These are phyloP conservation scores for Folsomia manolachei DNA, from an alignment of 2,888 invertebrate species.

Conservation along the genomic window DNA sequence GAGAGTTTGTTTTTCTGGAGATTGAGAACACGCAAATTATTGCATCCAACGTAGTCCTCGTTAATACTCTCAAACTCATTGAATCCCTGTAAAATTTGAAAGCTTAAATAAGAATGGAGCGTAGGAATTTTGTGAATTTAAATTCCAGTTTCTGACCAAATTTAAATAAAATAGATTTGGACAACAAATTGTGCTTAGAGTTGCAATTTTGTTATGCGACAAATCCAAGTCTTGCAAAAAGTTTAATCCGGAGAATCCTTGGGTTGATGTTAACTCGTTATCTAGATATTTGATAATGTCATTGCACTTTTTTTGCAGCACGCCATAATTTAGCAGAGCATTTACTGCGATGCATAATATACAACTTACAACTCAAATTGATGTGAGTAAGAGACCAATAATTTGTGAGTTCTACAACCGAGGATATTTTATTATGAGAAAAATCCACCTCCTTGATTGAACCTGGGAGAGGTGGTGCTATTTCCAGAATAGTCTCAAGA, in stretches of 20 bases:
- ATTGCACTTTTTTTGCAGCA: background rate
- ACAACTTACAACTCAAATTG: constrained; percentile 34
- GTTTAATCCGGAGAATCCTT: constrained; percentile 13
- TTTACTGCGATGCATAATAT: no score
- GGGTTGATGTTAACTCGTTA: constrained; percentile 21
- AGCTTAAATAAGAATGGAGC: background rate
- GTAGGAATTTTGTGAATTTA: background rate
- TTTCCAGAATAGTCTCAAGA: constrained; percentile 29
- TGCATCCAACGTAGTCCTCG: constrained; percentile 2
- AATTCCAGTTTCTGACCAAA: constrained; percentile 15
- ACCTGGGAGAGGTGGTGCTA: constrained; percentile 18
- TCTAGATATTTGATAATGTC: constrained; percentile 9
- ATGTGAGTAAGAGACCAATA: constrained; percentile 33
- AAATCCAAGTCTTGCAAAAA: constrained; percentile 25
- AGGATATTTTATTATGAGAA: constrained; percentile 29
- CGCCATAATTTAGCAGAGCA: background rate
- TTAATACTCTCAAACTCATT: constrained; percentile 7
- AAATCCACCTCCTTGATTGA: constrained; percentile 28
- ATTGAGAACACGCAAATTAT: constrained; percentile 22
- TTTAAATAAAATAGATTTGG: constrained; percentile 20
- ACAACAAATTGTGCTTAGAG: constrained; percentile 16
- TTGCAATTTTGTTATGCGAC: constrained; percentile 25
- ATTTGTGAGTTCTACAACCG: constrained; percentile 16
- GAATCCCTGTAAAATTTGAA: constrained; percentile 7
- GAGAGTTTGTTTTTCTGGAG: constrained; percentile 22